Evolutionary conservation across 2,797 vertebrate genomes (phyloP).

Genomic region (Triplophysa yarkandensis): DNA sequence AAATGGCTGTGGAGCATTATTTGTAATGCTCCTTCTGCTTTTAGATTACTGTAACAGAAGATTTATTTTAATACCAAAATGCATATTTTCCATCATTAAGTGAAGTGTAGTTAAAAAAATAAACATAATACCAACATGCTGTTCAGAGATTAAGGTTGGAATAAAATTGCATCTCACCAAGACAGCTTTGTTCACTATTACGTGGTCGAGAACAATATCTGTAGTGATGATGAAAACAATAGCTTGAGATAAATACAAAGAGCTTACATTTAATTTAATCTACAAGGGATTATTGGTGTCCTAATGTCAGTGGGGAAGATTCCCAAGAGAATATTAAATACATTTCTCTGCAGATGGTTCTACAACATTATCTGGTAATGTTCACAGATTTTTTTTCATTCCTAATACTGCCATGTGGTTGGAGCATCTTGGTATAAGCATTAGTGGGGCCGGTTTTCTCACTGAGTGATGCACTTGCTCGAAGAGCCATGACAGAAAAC

Average conservation of each 20-base stretch:
- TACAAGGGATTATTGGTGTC: constrained; percentile 74
- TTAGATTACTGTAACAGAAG: constrained; percentile 68
- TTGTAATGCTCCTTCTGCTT: constrained; percentile 73
- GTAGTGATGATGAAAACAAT: constrained; percentile 78
- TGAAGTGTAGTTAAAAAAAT: constrained; percentile 78
- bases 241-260: constrained; percentile 72
- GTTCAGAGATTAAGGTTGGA: constrained; percentile 71
- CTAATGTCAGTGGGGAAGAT: constrained; percentile 72
- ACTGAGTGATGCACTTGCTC: constrained; percentile 41
- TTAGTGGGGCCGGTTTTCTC: constrained; percentile 46
- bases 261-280: constrained; percentile 80
- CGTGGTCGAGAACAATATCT: constrained; percentile 66
- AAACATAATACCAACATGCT: constrained; percentile 80
- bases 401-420: constrained; percentile 50
- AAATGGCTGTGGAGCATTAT: constrained; percentile 49
- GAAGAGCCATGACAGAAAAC: constrained; percentile 42
- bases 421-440: constrained; percentile 49
- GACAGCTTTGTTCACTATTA: constrained; percentile 66
- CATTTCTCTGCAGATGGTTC: constrained; percentile 75
- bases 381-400: constrained; percentile 67
- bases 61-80: constrained; percentile 75
- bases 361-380: constrained; percentile 66
- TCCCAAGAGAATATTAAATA: constrained; percentile 75
- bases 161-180: constrained; percentile 68
- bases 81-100: constrained; percentile 71